These are phyloP conservation scores for Muntiacus reevesi DNA, from an alignment of 2,113 vertebrate species.

Conservation along the genomic window DNA sequence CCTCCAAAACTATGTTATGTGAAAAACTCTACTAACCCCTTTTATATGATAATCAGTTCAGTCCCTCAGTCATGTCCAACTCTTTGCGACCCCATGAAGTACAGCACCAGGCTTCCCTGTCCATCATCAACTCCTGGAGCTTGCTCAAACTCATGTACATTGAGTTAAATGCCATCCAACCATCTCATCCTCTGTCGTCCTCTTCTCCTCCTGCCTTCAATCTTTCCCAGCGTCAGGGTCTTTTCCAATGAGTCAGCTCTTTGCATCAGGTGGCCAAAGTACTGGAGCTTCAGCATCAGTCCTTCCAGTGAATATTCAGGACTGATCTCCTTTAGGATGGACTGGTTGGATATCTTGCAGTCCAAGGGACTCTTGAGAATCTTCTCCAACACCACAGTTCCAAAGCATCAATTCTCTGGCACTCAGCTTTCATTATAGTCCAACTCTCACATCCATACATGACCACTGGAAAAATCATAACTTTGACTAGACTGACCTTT, in stretches of 20 bases:
- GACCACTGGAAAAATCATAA: not conserved
- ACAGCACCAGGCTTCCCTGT: not conserved
- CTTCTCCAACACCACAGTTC: not conserved
- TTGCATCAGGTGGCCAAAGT: not conserved
- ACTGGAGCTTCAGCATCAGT: not conserved
- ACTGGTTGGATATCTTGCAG: not conserved
- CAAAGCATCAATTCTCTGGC: not conserved
- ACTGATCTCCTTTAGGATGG: not conserved
- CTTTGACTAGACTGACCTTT: not conserved
- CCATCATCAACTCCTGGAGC: not conserved
- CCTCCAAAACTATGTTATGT: not conserved
- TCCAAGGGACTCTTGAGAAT: not conserved
- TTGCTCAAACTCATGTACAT: not conserved
- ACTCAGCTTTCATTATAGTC: not conserved
- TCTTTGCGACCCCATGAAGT: fast-evolving
- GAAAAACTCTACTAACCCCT: not conserved
- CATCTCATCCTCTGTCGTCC: not conserved
- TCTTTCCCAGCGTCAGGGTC: not conserved
- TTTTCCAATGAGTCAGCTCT: not conserved
- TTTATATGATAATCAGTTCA: not conserved
- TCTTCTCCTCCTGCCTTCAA: not conserved
- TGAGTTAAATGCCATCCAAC: not conserved
- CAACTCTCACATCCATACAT: not conserved
- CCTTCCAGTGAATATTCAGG: not conserved
- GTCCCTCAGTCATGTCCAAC: not conserved